Evolutionary conservation across 2,797 vertebrate species (phyloP).

Genomic region (Anabas testudineus): DNA sequence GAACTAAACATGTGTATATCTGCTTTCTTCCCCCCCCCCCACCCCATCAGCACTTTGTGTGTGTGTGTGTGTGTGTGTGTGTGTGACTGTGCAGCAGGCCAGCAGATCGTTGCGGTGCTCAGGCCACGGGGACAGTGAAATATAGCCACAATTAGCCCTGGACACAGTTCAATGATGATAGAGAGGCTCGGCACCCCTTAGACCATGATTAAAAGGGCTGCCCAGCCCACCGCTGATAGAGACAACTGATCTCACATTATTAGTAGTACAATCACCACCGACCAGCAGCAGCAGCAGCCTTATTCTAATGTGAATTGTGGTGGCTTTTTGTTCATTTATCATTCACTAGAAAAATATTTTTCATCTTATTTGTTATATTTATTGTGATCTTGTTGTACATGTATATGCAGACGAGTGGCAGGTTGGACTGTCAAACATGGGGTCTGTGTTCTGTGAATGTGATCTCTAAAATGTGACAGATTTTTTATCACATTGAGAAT

Average conservation of each 20-base stretch:
- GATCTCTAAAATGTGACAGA: neutral
- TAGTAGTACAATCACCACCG: slow-evolving; percentile 83
- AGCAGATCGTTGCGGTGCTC: slow-evolving; percentile 81
- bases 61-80: slow-evolving; percentile 8
- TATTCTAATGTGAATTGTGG: slow-evolving; percentile 87
- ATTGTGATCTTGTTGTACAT: neutral
- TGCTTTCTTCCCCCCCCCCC: slow-evolving; percentile 40
- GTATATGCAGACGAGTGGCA: neutral
- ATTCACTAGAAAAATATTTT: slow-evolving; percentile 44
- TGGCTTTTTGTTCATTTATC: slow-evolving; percentile 68
- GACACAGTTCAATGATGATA: slow-evolving; percentile 99
- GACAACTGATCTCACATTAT: slow-evolving; percentile 98
- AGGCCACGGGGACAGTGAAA: slow-evolving; percentile 93
- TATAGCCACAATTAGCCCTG: slow-evolving; percentile 97
- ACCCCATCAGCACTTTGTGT: slow-evolving; percentile 1
- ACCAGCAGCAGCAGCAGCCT: slow-evolving; percentile 71
- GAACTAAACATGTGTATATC: slow-evolving; percentile 29
- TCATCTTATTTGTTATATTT: slow-evolving; percentile 37
- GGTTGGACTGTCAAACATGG: neutral
- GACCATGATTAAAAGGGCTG: slow-evolving; percentile 97
- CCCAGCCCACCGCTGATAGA: slow-evolving; percentile 91
- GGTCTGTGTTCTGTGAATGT: neutral
- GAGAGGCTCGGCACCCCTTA: slow-evolving; percentile 93
- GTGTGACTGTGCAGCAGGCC: slow-evolving; percentile 65
- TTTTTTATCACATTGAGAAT: neutral